Percentiles rank a stretch among this genome's conserved stretches.
Conservation (phyloP, 2,888 invertebrate genomes). For the Fragum whitleyi region DNA sequence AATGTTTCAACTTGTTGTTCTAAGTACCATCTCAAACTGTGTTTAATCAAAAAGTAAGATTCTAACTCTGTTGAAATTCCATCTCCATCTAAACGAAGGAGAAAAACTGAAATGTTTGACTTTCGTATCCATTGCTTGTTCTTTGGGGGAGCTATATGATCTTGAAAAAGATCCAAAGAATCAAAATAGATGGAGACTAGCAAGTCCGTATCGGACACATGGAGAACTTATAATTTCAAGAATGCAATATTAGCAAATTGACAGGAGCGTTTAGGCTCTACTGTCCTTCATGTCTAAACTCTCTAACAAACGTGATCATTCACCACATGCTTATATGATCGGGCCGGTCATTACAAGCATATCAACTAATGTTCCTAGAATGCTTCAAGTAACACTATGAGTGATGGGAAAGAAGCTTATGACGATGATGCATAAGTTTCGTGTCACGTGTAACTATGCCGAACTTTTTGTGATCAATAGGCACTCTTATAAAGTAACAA, state of each 20-base stretch:
- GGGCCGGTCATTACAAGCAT: constrained; percentile 27
- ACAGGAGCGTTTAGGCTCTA: constrained; percentile 17
- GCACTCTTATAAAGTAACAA: constrained; percentile 63
- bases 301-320: constrained; percentile 30
- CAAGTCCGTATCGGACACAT: constrained; percentile 8
- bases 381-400: constrained; percentile 32
- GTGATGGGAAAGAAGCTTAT: constrained; percentile 37
- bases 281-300: constrained; percentile 20
- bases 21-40: neutral
- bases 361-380: constrained; percentile 23
- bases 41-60: neutral
- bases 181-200: constrained; percentile 30
- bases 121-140: constrained; percentile 38
- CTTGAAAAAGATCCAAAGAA: constrained; percentile 21
- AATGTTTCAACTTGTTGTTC: neutral
- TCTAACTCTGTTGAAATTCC: neutral
- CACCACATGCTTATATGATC: constrained; percentile 36
- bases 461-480: constrained; percentile 63
- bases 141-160: constrained; percentile 30
- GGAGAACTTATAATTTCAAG: constrained; percentile 14
- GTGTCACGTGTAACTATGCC: constrained; percentile 62
- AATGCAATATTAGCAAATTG: constrained; percentile 21
- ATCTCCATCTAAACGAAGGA: constrained; percentile 24
- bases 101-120: constrained; percentile 29
- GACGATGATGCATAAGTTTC: constrained; percentile 13